phyloP scores from a whole-genome alignment of 2,888 invertebrate species.

The Oligia strigilis region DNA sequence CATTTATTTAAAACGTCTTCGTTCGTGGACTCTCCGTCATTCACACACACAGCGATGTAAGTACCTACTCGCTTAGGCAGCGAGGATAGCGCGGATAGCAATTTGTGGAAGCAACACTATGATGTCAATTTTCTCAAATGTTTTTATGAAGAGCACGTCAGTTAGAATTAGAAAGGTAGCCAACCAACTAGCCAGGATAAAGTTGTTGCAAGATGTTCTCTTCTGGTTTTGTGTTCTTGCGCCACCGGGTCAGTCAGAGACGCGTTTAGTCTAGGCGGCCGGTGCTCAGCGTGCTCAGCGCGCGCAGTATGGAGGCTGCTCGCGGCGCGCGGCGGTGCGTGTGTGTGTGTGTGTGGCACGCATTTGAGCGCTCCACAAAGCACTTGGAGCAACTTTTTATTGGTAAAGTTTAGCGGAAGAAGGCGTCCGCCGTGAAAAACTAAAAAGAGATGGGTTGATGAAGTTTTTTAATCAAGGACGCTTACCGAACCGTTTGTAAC shows the following conservation, averaged over 20 bases:
- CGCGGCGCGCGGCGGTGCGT: background rate
- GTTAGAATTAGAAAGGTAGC: background rate
- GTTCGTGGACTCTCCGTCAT: conserved; percentile 1
- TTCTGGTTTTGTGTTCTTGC: background rate
- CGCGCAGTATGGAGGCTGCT: too few relatives aligned
- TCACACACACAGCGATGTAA: background rate
- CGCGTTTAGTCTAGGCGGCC: background rate
- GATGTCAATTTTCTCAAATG: background rate
- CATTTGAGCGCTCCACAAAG: conserved; percentile 1
- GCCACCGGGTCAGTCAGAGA: background rate
- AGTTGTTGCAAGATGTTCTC: background rate
- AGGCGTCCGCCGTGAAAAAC: conserved; percentile 67
- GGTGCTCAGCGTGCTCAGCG: background rate
- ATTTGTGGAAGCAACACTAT: background rate
- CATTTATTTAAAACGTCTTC: conserved; percentile 62
- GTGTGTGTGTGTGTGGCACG: background rate
- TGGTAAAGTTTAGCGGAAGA: conserved; percentile 73
- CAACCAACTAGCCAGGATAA: background rate
- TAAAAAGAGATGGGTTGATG: conserved; percentile 73
- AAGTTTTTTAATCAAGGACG: conserved; percentile 79
- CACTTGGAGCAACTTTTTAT: conserved; percentile 74
- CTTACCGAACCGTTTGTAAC: conserved; percentile 50
- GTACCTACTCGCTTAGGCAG: too few relatives aligned
- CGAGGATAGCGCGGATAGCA: background rate
- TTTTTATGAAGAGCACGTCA: background rate